These are phyloP conservation scores for Panulirus ornatus DNA, from an alignment of 1,140 invertebrate genomes.

Conservation along the genomic window DNA sequence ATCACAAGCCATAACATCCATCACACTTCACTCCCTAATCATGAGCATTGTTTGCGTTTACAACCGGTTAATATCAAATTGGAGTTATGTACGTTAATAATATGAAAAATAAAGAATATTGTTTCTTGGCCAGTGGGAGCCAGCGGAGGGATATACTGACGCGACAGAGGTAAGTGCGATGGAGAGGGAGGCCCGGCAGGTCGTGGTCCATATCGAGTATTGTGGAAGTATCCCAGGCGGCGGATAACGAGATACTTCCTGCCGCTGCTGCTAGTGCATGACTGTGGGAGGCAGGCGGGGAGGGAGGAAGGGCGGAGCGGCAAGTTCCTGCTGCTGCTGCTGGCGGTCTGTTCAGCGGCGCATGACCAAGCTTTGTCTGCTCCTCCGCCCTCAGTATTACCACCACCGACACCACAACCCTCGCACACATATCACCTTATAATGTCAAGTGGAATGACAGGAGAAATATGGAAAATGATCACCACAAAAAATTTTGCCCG, in stretches of 20 bases:
- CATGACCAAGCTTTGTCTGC: constrained; percentile 38
- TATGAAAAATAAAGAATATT: too few relatives aligned
- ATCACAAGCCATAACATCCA: too few relatives aligned
- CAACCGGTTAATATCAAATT: too few relatives aligned
- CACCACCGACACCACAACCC: constrained; percentile 9
- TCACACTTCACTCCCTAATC: too few relatives aligned
- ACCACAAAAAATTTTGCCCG: neutral
- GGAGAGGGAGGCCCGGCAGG: neutral
- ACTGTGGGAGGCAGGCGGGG: constrained; percentile 17
- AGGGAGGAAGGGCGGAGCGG: constrained; percentile 40
- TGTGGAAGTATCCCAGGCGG: neutral
- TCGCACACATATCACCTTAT: neutral
- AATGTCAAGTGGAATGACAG: neutral
- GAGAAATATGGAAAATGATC: neutral
- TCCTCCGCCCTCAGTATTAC: constrained; percentile 15
- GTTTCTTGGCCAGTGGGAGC: too few relatives aligned
- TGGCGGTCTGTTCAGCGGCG: constrained; percentile 24
- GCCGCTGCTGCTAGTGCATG: constrained; percentile 40
- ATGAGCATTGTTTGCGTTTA: too few relatives aligned
- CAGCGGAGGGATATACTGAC: neutral
- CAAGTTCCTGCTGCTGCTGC: constrained; percentile 29
- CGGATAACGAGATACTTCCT: constrained; percentile 33
- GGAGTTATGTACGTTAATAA: too few relatives aligned
- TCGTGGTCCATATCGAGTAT: constrained; percentile 10
- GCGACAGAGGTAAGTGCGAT: neutral